Conservation (phyloP, 2,888 invertebrate species). For the Lingula anatina region DNA sequence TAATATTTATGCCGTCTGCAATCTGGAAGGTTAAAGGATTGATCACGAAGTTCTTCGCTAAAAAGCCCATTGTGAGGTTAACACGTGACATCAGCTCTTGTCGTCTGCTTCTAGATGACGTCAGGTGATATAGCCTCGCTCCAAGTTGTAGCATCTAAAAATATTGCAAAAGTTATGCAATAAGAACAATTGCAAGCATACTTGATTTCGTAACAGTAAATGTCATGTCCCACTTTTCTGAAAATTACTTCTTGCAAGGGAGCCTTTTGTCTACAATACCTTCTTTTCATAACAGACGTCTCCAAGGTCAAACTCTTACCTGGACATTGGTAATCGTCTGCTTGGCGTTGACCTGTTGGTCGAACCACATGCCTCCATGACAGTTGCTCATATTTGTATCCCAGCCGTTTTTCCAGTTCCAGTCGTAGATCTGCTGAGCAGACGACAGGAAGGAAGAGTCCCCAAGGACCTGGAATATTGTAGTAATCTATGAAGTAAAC, state of each 20-base stretch:
- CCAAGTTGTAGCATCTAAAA: conserved; percentile 18
- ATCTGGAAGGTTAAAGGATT: conserved; percentile 17
- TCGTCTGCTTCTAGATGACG: conserved; percentile 8
- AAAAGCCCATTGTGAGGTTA: conserved; percentile 14
- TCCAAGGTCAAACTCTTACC: no score
- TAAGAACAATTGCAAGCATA: no score
- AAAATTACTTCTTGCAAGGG: no score
- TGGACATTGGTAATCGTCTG: conserved; percentile 23
- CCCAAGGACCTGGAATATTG: no score
- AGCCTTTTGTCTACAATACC: no score
- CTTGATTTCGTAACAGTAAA: no score
- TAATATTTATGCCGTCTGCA: conserved; percentile 11
- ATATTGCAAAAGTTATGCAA: no score
- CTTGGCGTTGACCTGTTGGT: conserved; percentile 17
- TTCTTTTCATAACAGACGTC: no score
- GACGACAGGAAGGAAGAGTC: no score
- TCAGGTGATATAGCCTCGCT: conserved; percentile 18
- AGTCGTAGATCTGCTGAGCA: conserved; percentile 19
- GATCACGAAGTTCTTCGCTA: conserved; percentile 18
- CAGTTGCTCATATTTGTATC: no score
- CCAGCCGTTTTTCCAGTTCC: conserved; percentile 26
- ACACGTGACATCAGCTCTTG: conserved; percentile 11
- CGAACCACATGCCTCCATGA: conserved; percentile 24
- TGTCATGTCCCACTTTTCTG: no score
- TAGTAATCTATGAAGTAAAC: no score